Percentiles rank a stretch among this genome's conserved stretches.
Conservation (phyloP, 2,113 vertebrate species). For the Microcebus tavaratra region DNA sequence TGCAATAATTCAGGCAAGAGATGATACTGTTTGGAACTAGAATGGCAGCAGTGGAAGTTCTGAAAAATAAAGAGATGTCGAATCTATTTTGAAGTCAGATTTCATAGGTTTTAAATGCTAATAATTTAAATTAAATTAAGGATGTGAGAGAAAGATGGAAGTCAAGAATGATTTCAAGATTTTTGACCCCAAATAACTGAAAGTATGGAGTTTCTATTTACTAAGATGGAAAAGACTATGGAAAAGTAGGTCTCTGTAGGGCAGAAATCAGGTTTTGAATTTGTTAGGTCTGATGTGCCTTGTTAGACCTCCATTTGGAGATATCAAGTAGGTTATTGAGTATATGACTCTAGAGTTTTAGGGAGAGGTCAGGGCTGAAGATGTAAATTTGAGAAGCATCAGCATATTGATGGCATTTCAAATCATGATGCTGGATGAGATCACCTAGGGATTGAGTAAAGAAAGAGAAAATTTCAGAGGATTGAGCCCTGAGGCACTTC, state of each 20-base stretch:
- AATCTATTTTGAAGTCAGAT: neutral
- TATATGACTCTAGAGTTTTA: neutral
- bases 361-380: neutral
- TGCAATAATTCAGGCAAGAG: neutral
- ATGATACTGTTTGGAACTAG: neutral
- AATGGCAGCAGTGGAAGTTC: neutral
- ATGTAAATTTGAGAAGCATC: neutral
- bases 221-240: neutral
- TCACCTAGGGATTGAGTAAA: neutral
- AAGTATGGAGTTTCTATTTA: neutral
- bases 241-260: neutral
- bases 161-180: neutral
- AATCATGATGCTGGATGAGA: neutral
- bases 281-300: neutral
- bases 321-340: neutral
- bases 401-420: neutral
- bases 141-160: neutral
- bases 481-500: neutral
- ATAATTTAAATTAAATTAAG: conserved; percentile 11
- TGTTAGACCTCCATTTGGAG: neutral
- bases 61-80: neutral
- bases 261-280: neutral
- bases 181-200: conserved; percentile 13
- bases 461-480: neutral
- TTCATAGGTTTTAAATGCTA: neutral